These are phyloP conservation scores for Crotalus helleri DNA, from an alignment of 2,113 vertebrate genomes.

Conservation along the genomic window DNA sequence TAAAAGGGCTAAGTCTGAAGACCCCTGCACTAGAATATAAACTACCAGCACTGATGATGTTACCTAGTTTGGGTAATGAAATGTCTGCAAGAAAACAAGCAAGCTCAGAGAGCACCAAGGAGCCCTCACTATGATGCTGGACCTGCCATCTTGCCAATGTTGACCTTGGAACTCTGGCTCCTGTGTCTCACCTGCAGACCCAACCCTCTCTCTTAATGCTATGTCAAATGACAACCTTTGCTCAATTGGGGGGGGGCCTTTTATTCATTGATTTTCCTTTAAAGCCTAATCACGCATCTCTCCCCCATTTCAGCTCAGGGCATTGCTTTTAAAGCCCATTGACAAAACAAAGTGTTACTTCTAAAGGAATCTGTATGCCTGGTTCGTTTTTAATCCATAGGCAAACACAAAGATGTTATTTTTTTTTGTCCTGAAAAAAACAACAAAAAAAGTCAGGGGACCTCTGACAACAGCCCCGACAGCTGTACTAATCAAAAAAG, in stretches of 20 bases:
- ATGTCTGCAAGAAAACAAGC: not conserved
- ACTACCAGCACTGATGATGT: not conserved
- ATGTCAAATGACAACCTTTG: not conserved
- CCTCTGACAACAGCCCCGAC: conserved; percentile 74
- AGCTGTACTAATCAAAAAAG: conserved; percentile 81
- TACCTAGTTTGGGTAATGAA: not conserved
- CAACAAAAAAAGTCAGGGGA: conserved; percentile 67
- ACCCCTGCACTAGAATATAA: not conserved
- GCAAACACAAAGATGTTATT: conserved; percentile 70
- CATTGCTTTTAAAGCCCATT: conserved; percentile 34
- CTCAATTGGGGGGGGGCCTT: not conserved
- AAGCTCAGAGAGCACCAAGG: not conserved
- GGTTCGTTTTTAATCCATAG: conserved; percentile 36
- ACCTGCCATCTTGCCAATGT: not conserved
- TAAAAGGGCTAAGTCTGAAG: too few species aligned
- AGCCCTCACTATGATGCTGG: not conserved
- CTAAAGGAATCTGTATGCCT: conserved; percentile 55
- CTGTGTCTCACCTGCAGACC: not conserved
- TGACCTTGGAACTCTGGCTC: not conserved
- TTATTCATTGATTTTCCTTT: conserved; percentile 10
- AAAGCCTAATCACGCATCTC: not conserved
- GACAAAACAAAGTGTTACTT: conserved; percentile 37
- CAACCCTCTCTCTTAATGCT: not conserved
- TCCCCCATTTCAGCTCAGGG: not conserved
- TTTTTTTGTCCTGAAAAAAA: conserved; percentile 48